Evolutionary conservation across 2,888 invertebrate genomes (phyloP).

Genomic region (Cataglyphis cursor): DNA sequence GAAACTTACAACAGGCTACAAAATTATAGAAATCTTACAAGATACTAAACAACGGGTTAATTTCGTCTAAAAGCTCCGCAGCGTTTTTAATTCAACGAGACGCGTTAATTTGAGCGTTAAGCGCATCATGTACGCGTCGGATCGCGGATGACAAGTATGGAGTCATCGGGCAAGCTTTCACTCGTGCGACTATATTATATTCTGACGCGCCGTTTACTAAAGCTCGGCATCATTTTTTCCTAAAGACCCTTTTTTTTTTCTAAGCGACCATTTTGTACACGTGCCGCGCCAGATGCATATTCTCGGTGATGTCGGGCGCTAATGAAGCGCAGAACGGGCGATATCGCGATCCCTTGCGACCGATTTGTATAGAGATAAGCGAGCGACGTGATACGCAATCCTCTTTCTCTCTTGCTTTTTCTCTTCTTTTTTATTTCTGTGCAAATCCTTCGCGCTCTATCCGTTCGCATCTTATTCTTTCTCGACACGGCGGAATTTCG

Average conservation of each 20-base stretch:
- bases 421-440: neutral
- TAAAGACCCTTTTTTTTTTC: constrained; percentile 16
- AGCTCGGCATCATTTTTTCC: constrained; percentile 11
- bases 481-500: neutral
- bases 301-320: constrained; percentile 13
- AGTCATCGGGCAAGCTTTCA: constrained; percentile 27
- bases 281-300: constrained; percentile 12
- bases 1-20: neutral
- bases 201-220: constrained; percentile 1
- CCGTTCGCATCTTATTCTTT: neutral
- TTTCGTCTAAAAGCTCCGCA: neutral
- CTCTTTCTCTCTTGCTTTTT: neutral
- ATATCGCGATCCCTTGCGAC: neutral
- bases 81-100: constrained; percentile 15
- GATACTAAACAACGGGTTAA: neutral
- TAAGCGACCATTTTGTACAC: constrained; percentile 39
- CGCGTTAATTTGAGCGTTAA: constrained; percentile 39
- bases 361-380: neutral
- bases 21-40: neutral
- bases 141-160: neutral
- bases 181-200: neutral
- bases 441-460: neutral
- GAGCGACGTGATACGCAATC: neutral
- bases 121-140: neutral
- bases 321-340: constrained; percentile 38